Percentiles rank a stretch among this genome's conserved stretches.
Conservation (phyloP, 2,888 invertebrate species). For the Callyntrura guangdongensis region DNA sequence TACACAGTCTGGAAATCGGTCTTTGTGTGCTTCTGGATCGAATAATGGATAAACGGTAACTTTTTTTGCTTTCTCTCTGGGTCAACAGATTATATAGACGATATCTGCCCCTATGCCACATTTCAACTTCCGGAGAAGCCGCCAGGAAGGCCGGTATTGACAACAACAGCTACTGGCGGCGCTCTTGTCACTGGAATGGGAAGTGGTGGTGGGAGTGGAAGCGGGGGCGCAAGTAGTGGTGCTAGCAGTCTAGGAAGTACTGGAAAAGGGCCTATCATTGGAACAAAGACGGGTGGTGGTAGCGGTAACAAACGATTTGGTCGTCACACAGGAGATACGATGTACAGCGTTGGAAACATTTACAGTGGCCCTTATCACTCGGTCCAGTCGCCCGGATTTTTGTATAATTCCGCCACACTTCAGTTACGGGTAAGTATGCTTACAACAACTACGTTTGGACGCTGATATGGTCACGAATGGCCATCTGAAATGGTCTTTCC, state of each 20-base stretch:
- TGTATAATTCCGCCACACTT: constrained; percentile 84
- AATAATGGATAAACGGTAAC: neutral
- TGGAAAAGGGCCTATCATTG: constrained; percentile 66
- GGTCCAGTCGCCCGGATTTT: constrained; percentile 87
- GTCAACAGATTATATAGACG: constrained; percentile 93
- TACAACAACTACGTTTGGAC: neutral
- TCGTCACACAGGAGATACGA: constrained; percentile 89
- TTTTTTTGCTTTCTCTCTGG: constrained; percentile 53
- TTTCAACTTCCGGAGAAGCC: constrained; percentile 94
- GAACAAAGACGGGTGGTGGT: constrained; percentile 54
- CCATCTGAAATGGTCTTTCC: neutral
- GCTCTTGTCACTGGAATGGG: constrained; percentile 53
- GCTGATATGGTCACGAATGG: neutral
- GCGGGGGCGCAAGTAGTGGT: constrained; percentile 66
- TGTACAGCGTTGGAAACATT: constrained; percentile 93
- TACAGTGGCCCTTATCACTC: constrained; percentile 95
- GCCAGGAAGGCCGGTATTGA: constrained; percentile 84
- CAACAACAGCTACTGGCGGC: constrained; percentile 74
- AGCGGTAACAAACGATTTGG: constrained; percentile 76
- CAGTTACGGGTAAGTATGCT: constrained; percentile 77
- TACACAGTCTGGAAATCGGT: neutral
- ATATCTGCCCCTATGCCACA: constrained; percentile 97
- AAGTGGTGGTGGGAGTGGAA: constrained; percentile 59
- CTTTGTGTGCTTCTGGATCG: neutral
- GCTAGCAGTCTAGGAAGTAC: constrained; percentile 57